Evolutionary conservation across 2,797 vertebrate genomes (phyloP), one percentile per base, ranked within the genome.

Genomic region (Microctenopoma steveboyesi): DNA sequence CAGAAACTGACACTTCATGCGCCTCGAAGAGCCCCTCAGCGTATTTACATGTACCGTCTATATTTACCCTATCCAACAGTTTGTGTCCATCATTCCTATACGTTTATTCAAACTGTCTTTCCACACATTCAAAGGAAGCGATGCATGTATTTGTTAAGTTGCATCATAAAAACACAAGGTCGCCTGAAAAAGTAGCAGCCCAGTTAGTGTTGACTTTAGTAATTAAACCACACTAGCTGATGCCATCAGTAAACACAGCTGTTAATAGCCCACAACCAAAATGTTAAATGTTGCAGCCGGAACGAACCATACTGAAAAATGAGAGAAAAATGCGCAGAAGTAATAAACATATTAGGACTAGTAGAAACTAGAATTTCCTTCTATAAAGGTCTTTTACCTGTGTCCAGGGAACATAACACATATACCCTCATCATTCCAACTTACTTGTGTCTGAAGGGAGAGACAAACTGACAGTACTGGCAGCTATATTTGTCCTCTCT

Each of bases 391-490:
- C 4, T 14, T 35, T 33, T 47, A 15, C 22, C 18, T 16, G 43
- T 7, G 22, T 16, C 37, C 3, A 8, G 13, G 46, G 40, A 35
- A 9, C 60, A 43, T 33, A 7, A 28, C 25, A 64, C 16, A 42
- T 50, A 2, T 14, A 47, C 12, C 12, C n/a, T 16, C 12, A 49
- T 62, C 39, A 49, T 68, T 7, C 10, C 14, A 14, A 92, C 97
- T 95, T 95, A 99, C 98, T 99, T 99, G 96, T 99, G 98, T 86
- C 97, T 97, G 94, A 99, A 99, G 52, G 97, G 96, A 46, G 98
- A 98, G 83, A 96, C 95, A 79, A 99, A 99, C 90, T 97, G 96
- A 91, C 98, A 99, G 83, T 96, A 98, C 93, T 99, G 97, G 94
- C 98, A 99, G 95, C 94, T 97, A 94, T 99, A 98, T 89, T 98